Evolutionary conservation across 2,113 vertebrate species (phyloP).

Genomic region (Hippocampus abdominalis): DNA sequence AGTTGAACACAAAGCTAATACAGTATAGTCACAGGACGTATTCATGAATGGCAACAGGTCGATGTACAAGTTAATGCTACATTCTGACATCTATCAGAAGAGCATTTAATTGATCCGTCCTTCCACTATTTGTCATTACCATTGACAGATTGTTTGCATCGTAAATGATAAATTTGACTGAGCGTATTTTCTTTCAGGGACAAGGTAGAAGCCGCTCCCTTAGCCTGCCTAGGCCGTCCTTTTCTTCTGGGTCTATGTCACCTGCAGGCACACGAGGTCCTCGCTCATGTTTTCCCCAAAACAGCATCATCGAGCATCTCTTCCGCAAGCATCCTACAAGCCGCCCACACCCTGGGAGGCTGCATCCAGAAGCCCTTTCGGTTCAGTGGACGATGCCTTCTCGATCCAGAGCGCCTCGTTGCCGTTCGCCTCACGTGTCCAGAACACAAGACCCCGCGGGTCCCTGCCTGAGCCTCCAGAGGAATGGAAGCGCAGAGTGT

Average conservation of each 20-base stretch:
- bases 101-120: too few relatives aligned
- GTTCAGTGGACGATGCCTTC: constrained; percentile 83
- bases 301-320: constrained; percentile 56
- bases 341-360: constrained; percentile 83
- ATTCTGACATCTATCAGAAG: too few relatives aligned
- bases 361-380: constrained; percentile 77
- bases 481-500: constrained; percentile 78
- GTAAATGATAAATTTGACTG: background rate
- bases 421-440: constrained; percentile 73
- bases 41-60: background rate
- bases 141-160: too few relatives aligned
- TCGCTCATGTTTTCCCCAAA: constrained; percentile 53
- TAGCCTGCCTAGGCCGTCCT: constrained; percentile 72
- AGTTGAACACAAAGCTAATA: background rate
- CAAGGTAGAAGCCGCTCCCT: constrained; percentile 70
- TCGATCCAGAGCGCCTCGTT: constrained; percentile 72
- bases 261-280: constrained; percentile 59
- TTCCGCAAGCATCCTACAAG: constrained; percentile 68
- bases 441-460: constrained; percentile 76
- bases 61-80: too few relatives aligned
- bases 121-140: too few relatives aligned
- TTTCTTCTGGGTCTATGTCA: constrained; percentile 52
- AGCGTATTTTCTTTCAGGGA: constrained; percentile 49
- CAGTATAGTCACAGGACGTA: background rate
- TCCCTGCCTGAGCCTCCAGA: constrained; percentile 75